Percentiles rank a stretch among this genome's conserved stretches.
These are phyloP conservation scores for Quadroppia sp. DNA, from an alignment of 2,888 invertebrate species.

Conservation along the genomic window DNA sequence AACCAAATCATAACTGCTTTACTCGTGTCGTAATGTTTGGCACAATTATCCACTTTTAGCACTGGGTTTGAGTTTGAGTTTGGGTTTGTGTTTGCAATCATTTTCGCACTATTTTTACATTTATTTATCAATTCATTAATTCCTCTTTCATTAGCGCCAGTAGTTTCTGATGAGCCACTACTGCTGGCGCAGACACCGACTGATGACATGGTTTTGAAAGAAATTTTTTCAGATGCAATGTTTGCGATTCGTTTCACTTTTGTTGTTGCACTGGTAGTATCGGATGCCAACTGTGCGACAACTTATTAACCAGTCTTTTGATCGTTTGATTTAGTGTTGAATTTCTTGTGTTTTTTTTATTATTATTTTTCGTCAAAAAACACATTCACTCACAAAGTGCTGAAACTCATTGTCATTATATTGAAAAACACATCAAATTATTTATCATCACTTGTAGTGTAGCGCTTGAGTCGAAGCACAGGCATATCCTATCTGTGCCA, in stretches of 20 bases:
- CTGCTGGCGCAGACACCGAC: neutral
- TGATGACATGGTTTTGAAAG: neutral
- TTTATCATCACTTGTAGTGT: neutral
- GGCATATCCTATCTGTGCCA: neutral
- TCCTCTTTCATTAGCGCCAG: neutral
- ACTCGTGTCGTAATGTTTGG: neutral
- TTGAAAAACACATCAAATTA: neutral
- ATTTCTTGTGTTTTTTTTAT: neutral
- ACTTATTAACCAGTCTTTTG: conserved; percentile 36
- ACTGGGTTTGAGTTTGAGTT: neutral
- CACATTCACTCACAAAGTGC: neutral
- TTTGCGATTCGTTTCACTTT: neutral
- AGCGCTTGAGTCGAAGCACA: neutral
- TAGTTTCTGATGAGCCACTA: neutral
- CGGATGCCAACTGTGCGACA: neutral
- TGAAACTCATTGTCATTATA: neutral
- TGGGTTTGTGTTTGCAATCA: neutral
- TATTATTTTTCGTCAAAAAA: neutral
- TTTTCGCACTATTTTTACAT: neutral
- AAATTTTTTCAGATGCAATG: neutral
- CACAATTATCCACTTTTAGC: conserved; percentile 8
- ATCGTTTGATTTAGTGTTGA: neutral
- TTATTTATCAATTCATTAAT: neutral
- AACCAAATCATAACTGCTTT: conserved; percentile 11
- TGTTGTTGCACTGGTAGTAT: neutral